Evolutionary conservation across 2,797 vertebrate genomes (phyloP), one percentile per base, ranked within the genome.

Genomic region (Scarus forsteni): DNA sequence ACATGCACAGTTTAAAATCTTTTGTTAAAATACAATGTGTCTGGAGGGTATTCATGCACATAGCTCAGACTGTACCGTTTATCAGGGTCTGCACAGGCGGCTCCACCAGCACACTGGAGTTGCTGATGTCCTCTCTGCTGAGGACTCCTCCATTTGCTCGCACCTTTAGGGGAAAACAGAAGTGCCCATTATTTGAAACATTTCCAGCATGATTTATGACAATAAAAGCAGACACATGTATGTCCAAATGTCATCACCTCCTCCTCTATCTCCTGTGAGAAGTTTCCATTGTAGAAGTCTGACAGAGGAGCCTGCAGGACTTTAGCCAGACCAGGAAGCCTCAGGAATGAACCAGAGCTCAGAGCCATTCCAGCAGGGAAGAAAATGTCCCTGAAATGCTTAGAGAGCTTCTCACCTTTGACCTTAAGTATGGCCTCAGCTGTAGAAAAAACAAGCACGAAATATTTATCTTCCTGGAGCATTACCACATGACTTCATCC

Each of bases 121-220:
- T 95, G 79, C 78, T 92, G 85, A 97, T 94, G 85, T 97, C 96
- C 15, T 95, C 95, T 79, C 94, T 94, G 52, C 85, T 94, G 68
- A 98, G 77, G 76, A 96, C 91, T 8, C 96, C 96, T 58, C 95
- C 96, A 0, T 94, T 89, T 12, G 13, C 88, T 76, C 54, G 93
- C 45, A 93, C 95, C 96, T 97, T 79, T 51, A 18, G 7, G 44
- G 10, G n/a, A n/a, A 57, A 77, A 45, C 13, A 56, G 43, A 38
- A 60, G 52, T 39, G 5, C 3, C 3, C 16, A 8, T 14, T 16
- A 40, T 11, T 54, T 42, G 11, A 46, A 45, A 11, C 4, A 11
- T 11, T 65, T 9, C 45, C 12, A 10, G 0, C 12, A 38, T 46
- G 0, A 39, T 18, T 53, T 66, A 10, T 42, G 3, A 11, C 13